A percentile compares a stretch with the other conserved stretches of the same genome.
Conservation (phyloP, 2,888 invertebrate species). For the Phalera bucephala region DNA sequence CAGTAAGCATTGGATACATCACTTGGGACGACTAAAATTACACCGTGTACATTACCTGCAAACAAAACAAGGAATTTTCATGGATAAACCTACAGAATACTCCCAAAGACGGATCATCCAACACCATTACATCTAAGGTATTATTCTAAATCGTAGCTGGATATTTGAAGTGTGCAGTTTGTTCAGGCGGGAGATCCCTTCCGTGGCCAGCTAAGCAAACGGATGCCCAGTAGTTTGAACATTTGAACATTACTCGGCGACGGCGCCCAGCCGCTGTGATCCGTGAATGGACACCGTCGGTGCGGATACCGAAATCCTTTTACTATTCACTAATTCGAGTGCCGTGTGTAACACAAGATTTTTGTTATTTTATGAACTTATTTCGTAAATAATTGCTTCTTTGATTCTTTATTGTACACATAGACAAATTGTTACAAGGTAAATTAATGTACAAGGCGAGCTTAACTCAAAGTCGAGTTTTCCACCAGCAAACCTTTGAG, state of each 20-base stretch:
- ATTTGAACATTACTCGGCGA: constrained; percentile 25
- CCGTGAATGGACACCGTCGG: constrained; percentile 40
- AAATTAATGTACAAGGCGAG: too few relatives aligned
- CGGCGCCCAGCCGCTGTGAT: constrained; percentile 31
- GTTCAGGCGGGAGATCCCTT: constrained; percentile 51
- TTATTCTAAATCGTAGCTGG: constrained; percentile 42
- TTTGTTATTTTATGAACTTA: too few relatives aligned
- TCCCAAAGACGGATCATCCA: constrained; percentile 6
- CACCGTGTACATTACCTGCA: too few relatives aligned
- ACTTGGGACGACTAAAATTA: too few relatives aligned
- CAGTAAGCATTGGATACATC: too few relatives aligned
- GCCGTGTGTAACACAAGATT: too few relatives aligned
- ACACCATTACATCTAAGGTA: constrained; percentile 23
- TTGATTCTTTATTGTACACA: too few relatives aligned
- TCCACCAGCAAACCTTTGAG: too few relatives aligned
- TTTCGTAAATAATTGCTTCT: too few relatives aligned
- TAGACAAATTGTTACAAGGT: too few relatives aligned
- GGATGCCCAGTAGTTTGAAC: constrained; percentile 45
- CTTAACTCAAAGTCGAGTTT: too few relatives aligned
- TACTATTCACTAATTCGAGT: constrained; percentile 15
- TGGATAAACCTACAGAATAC: constrained; percentile 7
- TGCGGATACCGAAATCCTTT: constrained; percentile 11
- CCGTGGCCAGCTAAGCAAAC: constrained; percentile 52
- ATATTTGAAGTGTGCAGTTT: constrained; percentile 45
- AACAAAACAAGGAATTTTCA: too few relatives aligned